These are phyloP conservation scores for Limnephilus auricula DNA, from an alignment of 2,888 invertebrate genomes.

Conservation along the genomic window DNA sequence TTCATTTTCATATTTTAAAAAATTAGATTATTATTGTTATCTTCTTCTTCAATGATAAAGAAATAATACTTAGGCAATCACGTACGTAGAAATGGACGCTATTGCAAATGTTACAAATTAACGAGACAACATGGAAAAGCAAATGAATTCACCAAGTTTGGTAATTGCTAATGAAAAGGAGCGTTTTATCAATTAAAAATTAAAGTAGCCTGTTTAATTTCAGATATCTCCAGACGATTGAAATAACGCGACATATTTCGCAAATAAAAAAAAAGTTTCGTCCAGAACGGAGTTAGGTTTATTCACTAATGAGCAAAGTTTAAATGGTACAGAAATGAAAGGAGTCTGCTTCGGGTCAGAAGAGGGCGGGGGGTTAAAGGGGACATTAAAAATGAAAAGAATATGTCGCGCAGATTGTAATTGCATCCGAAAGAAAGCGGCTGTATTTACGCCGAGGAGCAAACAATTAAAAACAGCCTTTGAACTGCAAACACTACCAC, in stretches of 20 bases:
- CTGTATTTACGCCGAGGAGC: slow-evolving; percentile 33
- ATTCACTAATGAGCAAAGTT: slow-evolving; percentile 57
- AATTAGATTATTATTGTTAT: too few relatives aligned
- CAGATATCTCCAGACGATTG: not conserved
- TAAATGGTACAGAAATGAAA: slow-evolving; percentile 47
- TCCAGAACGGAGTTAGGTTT: slow-evolving; percentile 23
- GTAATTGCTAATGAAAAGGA: not conserved
- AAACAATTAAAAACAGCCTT: slow-evolving; percentile 23
- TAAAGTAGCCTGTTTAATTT: not conserved
- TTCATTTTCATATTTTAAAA: too few relatives aligned
- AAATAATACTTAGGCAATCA: not conserved
- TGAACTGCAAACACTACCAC: slow-evolving; percentile 21
- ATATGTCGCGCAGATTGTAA: slow-evolving; percentile 54
- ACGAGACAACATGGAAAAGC: not conserved
- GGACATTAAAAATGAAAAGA: slow-evolving; percentile 46
- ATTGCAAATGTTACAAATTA: not conserved
- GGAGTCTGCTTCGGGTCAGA: slow-evolving; percentile 32
- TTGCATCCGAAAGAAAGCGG: slow-evolving; percentile 48
- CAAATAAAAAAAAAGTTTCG: slow-evolving; percentile 27
- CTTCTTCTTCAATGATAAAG: too few relatives aligned
- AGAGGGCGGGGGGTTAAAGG: slow-evolving; percentile 27
- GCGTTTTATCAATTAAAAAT: not conserved
- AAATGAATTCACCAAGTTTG: not conserved
- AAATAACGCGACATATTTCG: slow-evolving; percentile 34
- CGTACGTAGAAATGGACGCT: not conserved